Evolutionary conservation across 23 tunicate species (phyloP), one percentile per base, ranked within the genome.

Genomic region (Aplidium turbinatum): DNA sequence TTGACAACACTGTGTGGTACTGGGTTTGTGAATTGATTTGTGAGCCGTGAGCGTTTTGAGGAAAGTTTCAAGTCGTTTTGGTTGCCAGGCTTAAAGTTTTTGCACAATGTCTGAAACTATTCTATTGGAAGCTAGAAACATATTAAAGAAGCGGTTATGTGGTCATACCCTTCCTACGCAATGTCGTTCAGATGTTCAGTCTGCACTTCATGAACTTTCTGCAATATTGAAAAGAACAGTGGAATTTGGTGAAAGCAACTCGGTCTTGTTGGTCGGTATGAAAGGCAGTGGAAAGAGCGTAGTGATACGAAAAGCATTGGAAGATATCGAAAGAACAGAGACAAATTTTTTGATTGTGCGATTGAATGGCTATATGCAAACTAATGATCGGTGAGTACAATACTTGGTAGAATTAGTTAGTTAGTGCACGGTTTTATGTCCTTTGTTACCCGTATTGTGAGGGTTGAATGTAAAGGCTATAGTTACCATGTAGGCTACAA

Each of bases 201-300:
- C 45, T 16, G 63, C 68, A 6, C 36, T 19, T 1, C 33, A 22
- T 34, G 66, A 82, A 13, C 65, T 82, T 56, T 0, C 33, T 23
- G 26, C 47, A 50, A 2, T 89, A 33, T 40, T 91, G 23, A 63
- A 33, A 58, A 54, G 91, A 57, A 81, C 80, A 32, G 83, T 81
- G 29, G 91, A 83, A 6, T 84, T 60, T 75, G 97, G 91, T 3
- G 97, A 91, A 55, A 73, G 86, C 38, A 91, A 91, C 53, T 91
- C 97, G 1, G 34, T 91, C 23, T 58, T 91, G 18, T 31, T 91
- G 0, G 67, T 91, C 46, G 97, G 97, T 0, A 69, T 90, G 35
- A 62, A 78, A 34, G 91, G 97, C 24, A 47, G 76, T 55, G 97
- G 97, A 3, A 91, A 91, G 50, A 68, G 76, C 34, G 31, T 77